A percentile compares a stretch with the other conserved stretches of the same genome.
Evolutionary conservation across 2,113 vertebrate species (phyloP).

Genomic region (Burhinus oedicnemus): DNA sequence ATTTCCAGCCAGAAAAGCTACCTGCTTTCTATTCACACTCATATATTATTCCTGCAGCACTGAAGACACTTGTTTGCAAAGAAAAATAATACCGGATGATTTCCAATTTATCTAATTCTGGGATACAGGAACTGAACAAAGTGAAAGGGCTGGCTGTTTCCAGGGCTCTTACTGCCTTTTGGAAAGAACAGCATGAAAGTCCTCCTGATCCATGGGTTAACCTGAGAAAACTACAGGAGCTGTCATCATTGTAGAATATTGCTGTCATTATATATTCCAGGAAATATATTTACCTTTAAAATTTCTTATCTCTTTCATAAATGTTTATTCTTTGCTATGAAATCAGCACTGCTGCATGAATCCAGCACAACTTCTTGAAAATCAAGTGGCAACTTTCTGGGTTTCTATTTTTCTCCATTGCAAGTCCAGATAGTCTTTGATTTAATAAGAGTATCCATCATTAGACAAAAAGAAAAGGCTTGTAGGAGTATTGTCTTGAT

Average conservation of each 20-base stretch:
- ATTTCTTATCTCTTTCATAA: neutral
- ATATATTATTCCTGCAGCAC: neutral
- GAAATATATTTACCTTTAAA: neutral
- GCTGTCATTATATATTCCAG: neutral
- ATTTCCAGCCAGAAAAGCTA: neutral
- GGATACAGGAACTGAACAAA: neutral
- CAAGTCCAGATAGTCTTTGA: neutral
- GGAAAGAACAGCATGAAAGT: neutral
- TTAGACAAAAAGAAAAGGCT: slow-evolving; percentile 11
- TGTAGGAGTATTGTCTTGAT: neutral
- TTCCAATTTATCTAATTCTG: neutral
- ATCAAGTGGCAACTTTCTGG: neutral
- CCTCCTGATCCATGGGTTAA: neutral
- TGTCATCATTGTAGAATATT: neutral
- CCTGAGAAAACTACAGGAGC: neutral
- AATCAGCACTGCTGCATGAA: neutral
- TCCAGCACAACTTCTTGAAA: neutral
- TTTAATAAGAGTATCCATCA: neutral
- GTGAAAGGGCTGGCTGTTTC: neutral
- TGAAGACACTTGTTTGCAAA: neutral
- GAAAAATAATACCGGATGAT: neutral
- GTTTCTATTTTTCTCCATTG: slow-evolving; percentile 26
- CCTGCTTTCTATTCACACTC: neutral
- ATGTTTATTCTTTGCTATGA: neutral
- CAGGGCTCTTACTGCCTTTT: neutral